phyloP scores from a whole-genome alignment of 2,888 invertebrate genomes.

The Zaprionus lineosus region DNA sequence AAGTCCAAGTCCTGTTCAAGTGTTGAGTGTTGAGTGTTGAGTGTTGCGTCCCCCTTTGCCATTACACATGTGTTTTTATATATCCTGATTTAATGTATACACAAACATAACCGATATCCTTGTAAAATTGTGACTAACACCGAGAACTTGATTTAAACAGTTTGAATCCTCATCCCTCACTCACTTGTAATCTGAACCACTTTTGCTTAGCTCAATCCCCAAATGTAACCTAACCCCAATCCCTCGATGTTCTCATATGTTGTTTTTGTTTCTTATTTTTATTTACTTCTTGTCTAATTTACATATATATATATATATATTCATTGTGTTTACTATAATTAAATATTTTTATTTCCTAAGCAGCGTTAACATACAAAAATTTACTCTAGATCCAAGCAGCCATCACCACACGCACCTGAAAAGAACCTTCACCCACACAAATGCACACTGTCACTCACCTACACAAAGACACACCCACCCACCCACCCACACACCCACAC shows the following conservation, averaged over 20 bases:
- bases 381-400: constrained; percentile 65
- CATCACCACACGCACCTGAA: too few relatives aligned
- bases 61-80: constrained; percentile 15
- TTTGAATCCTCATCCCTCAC: too few relatives aligned
- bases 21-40: too few relatives aligned
- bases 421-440: constrained; percentile 57
- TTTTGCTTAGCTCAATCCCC: constrained; percentile 54
- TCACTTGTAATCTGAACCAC: constrained; percentile 46
- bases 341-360: constrained; percentile 27
- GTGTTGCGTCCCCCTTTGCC: constrained; percentile 27
- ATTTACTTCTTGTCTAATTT: constrained; percentile 26
- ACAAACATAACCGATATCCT: too few relatives aligned
- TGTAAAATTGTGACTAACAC: constrained; percentile 48
- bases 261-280: constrained; percentile 35
- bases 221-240: constrained; percentile 44
- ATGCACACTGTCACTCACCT: constrained; percentile 35
- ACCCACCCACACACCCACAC: constrained; percentile 15
- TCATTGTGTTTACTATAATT: constrained; percentile 13
- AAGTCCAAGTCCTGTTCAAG: constrained; percentile 4
- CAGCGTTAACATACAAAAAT: constrained; percentile 39
- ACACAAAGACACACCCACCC: constrained; percentile 10
- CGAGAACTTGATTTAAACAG: too few relatives aligned
- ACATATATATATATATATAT: constrained; percentile 4
- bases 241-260: constrained; percentile 36
- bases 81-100: constrained; percentile 12